Conservation (phyloP, 1,140 invertebrate genomes). For the Cataglyphis hispanica region DNA sequence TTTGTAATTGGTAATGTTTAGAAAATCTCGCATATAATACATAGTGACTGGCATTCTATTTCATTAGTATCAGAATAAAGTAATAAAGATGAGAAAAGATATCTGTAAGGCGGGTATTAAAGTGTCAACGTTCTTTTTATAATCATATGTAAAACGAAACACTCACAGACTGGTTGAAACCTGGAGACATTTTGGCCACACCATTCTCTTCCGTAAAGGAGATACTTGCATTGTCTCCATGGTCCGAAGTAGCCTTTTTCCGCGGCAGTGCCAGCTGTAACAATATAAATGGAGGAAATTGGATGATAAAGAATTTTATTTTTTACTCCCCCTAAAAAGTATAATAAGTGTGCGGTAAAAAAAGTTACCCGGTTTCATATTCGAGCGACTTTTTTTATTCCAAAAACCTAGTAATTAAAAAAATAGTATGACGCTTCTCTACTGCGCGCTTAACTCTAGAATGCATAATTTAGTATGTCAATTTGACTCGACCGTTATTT, state of each 20-base stretch:
- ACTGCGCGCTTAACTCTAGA: background rate
- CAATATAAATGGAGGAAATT: slow-evolving; percentile 61
- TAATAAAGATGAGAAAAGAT: background rate
- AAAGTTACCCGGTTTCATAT: background rate
- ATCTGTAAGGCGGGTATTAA: background rate
- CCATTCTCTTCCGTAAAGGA: slow-evolving; percentile 92
- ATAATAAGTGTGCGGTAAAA: background rate
- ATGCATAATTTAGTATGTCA: slow-evolving; percentile 22
- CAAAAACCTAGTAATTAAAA: background rate
- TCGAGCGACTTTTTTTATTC: background rate
- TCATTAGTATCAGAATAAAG: background rate
- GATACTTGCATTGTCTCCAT: slow-evolving; percentile 93
- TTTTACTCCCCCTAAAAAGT: background rate
- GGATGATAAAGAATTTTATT: background rate
- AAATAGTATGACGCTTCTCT: background rate
- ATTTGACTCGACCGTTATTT: background rate
- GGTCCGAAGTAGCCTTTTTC: slow-evolving; percentile 95
- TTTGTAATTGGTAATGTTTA: background rate
- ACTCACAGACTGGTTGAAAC: slow-evolving; percentile 93
- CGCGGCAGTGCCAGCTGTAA: slow-evolving; percentile 88
- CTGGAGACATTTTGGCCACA: slow-evolving; percentile 92
- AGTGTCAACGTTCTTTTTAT: background rate
- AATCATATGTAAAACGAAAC: slow-evolving; percentile 79
- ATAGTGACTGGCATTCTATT: background rate
- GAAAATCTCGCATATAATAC: background rate